A percentile compares a stretch with the other conserved stretches of the same genome.
phyloP scores from a whole-genome alignment of 2,888 invertebrate genomes.

The Penaeus monodon region DNA sequence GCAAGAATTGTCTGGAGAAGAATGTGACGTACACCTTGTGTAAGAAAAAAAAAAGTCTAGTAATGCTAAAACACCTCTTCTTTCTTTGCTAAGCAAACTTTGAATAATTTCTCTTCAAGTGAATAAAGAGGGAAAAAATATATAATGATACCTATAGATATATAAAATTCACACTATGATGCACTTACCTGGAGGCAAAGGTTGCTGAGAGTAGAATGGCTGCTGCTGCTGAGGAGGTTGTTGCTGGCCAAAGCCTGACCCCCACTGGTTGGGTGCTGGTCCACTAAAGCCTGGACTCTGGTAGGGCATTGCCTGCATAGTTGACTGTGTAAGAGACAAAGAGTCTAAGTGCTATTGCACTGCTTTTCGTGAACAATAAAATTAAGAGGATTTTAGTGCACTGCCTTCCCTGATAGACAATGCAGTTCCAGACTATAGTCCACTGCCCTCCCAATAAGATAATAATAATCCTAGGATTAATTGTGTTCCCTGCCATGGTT shows the following conservation, averaged over 20 bases:
- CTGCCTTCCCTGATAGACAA: too few species aligned
- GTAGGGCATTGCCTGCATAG: constrained; percentile 62
- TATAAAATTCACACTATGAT: neutral
- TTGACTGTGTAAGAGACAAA: constrained; percentile 42
- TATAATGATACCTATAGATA: neutral
- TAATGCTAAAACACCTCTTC: neutral
- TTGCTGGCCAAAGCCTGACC: constrained; percentile 52
- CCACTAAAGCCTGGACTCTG: constrained; percentile 43
- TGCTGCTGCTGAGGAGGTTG: constrained; percentile 64
- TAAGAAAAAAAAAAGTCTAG: constrained; percentile 12
- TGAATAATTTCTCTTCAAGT: too few species aligned
- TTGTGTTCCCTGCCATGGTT: too few species aligned
- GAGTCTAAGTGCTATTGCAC: neutral
- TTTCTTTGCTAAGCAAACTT: too few species aligned
- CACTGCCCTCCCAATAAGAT: too few species aligned
- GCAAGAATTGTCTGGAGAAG: neutral
- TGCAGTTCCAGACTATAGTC: too few species aligned
- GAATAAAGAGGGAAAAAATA: too few species aligned
- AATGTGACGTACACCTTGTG: neutral
- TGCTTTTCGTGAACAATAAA: too few species aligned
- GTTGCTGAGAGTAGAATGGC: constrained; percentile 58
- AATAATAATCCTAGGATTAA: too few species aligned
- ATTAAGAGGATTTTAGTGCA: too few species aligned
- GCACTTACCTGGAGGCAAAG: constrained; percentile 62
- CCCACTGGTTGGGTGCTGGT: constrained; percentile 59